Conservation (phyloP, 2,888 invertebrate genomes). For the Pediacus dermestoides region DNA sequence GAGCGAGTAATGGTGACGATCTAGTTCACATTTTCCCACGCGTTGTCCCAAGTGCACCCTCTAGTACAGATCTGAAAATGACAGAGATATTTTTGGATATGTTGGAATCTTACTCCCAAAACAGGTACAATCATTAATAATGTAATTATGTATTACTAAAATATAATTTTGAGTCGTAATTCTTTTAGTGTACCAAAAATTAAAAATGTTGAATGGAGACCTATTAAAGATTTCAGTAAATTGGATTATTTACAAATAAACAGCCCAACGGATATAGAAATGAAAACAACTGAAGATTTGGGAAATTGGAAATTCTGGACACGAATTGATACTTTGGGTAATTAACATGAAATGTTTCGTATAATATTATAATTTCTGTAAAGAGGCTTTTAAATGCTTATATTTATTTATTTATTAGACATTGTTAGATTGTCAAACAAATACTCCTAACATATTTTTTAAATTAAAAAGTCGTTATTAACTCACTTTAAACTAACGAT, state of each 20-base stretch:
- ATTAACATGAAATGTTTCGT: too few relatives aligned
- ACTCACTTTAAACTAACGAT: too few relatives aligned
- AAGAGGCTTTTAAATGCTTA: too few relatives aligned
- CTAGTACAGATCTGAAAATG: slow-evolving; percentile 16
- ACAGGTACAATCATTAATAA: slow-evolving; percentile 14
- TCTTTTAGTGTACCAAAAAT: slow-evolving; percentile 49
- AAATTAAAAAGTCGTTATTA: too few relatives aligned
- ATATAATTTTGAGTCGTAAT: slow-evolving; percentile 8
- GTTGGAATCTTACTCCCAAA: slow-evolving; percentile 18
- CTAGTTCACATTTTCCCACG: neutral
- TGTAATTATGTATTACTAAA: neutral
- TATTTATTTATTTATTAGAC: too few relatives aligned
- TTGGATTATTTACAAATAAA: neutral
- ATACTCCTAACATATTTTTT: too few relatives aligned
- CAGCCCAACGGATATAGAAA: neutral
- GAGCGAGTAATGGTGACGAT: slow-evolving; percentile 16
- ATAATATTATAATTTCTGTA: too few relatives aligned
- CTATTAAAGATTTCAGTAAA: slow-evolving; percentile 31
- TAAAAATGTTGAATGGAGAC: slow-evolving; percentile 50
- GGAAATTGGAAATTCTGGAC: neutral
- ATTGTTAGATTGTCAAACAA: too few relatives aligned
- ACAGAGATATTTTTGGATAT: slow-evolving; percentile 17
- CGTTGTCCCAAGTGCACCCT: slow-evolving; percentile 4
- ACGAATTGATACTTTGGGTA: slow-evolving; percentile 12
- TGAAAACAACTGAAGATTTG: slow-evolving; percentile 4